Base-by-base conservation (phyloP, 2,113 vertebrate genomes). In the Takifugu bimaculatus region DNA sequence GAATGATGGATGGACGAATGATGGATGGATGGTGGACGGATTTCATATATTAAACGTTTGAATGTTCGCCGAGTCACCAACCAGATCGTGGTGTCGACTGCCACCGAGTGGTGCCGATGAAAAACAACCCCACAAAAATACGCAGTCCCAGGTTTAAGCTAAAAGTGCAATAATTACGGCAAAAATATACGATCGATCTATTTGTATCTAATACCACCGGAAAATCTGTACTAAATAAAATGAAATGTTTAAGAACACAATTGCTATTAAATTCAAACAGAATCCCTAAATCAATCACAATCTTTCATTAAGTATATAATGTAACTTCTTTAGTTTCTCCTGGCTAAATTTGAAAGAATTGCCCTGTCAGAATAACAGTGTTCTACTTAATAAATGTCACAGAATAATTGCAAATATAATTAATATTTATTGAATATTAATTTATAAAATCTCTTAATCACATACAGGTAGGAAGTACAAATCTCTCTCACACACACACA, bases 381-480 rank as follows among this genome's bases (percentile, higher is more conserved):
- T 45, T 45, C 3, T 4, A 45, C 2, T 5, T 45, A 13, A 45
- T 13, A 45, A 50, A 20, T 27, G 26, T 26, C 50, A 51, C 4
- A 4, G 25, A 26, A 52, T 28, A 10, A 25, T 50, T 50, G 50
- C 3, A 51, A 45, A 45, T 15, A 45, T 45, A 45, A 15, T 45
- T 45, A 5, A 57, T 54, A 61, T 74, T 63, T 27, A 60, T 63
- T 48, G 3, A 57, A 3, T 26, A 14, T 13, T 50, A 43, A 56
- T 68, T 54, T 49, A 55, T 54, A 57, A 29, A 49, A 54, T 74
- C 57, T 65, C 42, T 62, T 20, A 57, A 64, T 64, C 55, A 71
- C 39, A 71, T 56, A 59, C 54, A 59, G 44, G 47, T 27, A 58
- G 20, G 15, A 29, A 54, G 54, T 63, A 62, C 26, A 32, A 78